Percentiles rank a stretch among this genome's conserved stretches.
These are phyloP conservation scores for Pao palembangensis DNA, from an alignment of 2,113 vertebrate genomes.

Conservation along the genomic window DNA sequence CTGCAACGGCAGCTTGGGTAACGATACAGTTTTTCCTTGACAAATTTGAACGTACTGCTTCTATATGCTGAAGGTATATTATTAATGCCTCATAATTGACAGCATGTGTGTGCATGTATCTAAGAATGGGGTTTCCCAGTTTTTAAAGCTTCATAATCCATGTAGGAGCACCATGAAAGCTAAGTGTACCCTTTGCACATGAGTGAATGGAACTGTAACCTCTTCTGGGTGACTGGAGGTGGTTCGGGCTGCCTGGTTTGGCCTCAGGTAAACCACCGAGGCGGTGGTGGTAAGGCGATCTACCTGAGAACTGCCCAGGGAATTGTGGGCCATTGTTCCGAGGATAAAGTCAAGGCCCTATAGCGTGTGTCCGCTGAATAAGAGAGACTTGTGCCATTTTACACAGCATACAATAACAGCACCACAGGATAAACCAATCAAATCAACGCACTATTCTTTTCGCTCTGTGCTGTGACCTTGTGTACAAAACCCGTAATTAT, in stretches of 20 bases:
- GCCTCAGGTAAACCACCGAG: slow-evolving; percentile 50
- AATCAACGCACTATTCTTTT: slow-evolving; percentile 46
- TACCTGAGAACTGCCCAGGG: slow-evolving; percentile 74
- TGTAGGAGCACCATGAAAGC: slow-evolving; percentile 1
- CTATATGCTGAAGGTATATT: slow-evolving; percentile 11
- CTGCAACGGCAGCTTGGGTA: slow-evolving; percentile 44
- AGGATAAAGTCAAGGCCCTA: slow-evolving; percentile 58
- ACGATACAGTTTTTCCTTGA: slow-evolving; percentile 43
- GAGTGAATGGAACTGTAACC: slow-evolving; percentile 28
- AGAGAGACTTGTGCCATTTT: slow-evolving; percentile 73
- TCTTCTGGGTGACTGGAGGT: slow-evolving; percentile 25
- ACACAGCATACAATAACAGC: slow-evolving; percentile 60
- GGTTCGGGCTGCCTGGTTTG: slow-evolving; percentile 27
- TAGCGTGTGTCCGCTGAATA: slow-evolving; percentile 74
- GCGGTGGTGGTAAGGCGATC: slow-evolving; percentile 66
- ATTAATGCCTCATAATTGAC: slow-evolving; percentile 32
- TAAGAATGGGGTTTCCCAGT: slow-evolving; percentile 31
- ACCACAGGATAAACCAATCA: slow-evolving; percentile 43
- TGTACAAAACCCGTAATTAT: slow-evolving; percentile 54
- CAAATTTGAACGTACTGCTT: slow-evolving; percentile 33
- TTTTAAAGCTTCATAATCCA: slow-evolving; percentile 1
- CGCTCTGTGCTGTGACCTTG: slow-evolving; percentile 39
- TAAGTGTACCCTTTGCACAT: slow-evolving; percentile 3
- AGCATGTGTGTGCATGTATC: slow-evolving; percentile 21
- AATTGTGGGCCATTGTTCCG: slow-evolving; percentile 67